Evolutionary conservation across 1,140 invertebrate genomes (phyloP), one percentile per base, ranked within the genome.

Genomic region (Triops cancriformis): DNA sequence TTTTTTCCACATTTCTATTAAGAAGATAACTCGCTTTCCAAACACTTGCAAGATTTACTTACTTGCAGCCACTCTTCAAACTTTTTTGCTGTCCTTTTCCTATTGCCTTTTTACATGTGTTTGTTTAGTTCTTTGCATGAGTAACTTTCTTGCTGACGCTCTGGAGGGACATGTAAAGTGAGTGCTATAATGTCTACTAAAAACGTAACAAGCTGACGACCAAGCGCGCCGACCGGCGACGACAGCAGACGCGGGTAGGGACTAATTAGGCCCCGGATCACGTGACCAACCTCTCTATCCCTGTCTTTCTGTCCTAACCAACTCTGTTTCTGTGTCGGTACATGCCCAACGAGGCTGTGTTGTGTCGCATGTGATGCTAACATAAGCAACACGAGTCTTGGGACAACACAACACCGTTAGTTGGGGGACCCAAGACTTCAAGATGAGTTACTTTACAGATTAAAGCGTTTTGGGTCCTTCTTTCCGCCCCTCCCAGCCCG

Each of bases 211-310:
- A 23, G 51, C 51, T 64, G 51, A 64, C 23, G 51, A 64, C 23
- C 3, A 23, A 18, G 23, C 5, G 14, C 5, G 51, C 51, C 18
- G 51, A 37, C 31, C 51, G 51, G 51, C 51, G 51, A 64, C 51
- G 51, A 64, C 51, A 64, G 51, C 51, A 64, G 51, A 64, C 51
- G 51, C 51, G 42, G 75, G 43, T 76, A 26, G 43, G 43, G 75
- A 76, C 72, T 78, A 78, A 78, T 78, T 78, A 78, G 77, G 31
- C 73, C n/a, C 1, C 72, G 73, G 77, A 78, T 78, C 77, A 45
- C 72, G 74, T 78, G 77, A 78, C 77, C n/a, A 64, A 64, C 51
- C 12, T 5, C 1, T 2, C 45, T 23, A 6, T 23, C 51, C 14
- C 0, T 4, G 10, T 64, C 14, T 12, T 5, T 0, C 5, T 0